These are phyloP conservation scores for Parapsyche elsis DNA, from an alignment of 1,140 invertebrate genomes.

Conservation along the genomic window DNA sequence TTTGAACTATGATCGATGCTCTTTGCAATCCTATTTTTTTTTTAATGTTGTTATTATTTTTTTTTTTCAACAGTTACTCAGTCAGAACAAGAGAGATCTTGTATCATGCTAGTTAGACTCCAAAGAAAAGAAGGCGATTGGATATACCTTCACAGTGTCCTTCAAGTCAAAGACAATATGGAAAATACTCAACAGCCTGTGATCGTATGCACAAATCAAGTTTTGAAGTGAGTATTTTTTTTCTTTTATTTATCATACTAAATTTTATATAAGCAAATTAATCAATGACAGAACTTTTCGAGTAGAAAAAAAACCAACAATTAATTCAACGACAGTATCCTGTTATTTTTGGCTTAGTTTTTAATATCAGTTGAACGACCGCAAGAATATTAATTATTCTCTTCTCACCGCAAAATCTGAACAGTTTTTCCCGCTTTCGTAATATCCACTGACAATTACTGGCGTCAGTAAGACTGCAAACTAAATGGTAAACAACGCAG, in stretches of 20 bases:
- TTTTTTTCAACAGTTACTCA: constrained; percentile 80
- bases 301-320: background rate
- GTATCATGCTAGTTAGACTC: constrained; percentile 90
- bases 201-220: constrained; percentile 97
- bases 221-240: constrained; percentile 79
- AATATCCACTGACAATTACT: constrained; percentile 15
- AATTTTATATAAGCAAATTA: background rate
- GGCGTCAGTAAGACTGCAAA: constrained; percentile 24
- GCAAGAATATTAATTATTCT: constrained; percentile 29
- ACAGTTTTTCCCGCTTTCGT: constrained; percentile 11
- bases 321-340: background rate
- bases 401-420: constrained; percentile 2
- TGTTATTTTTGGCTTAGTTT: background rate
- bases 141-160: constrained; percentile 95
- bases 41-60: constrained; percentile 18
- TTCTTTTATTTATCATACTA: background rate
- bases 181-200: constrained; percentile 91
- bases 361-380: constrained; percentile 31
- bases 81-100: constrained; percentile 95
- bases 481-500: background rate
- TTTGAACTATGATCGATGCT: background rate
- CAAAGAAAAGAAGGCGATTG: constrained; percentile 86
- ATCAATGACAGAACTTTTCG: background rate
- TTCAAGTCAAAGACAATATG: constrained; percentile 91
- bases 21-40: background rate